phyloP scores from a whole-genome alignment of 2,888 invertebrate species.

The Microdon myrmicae region DNA sequence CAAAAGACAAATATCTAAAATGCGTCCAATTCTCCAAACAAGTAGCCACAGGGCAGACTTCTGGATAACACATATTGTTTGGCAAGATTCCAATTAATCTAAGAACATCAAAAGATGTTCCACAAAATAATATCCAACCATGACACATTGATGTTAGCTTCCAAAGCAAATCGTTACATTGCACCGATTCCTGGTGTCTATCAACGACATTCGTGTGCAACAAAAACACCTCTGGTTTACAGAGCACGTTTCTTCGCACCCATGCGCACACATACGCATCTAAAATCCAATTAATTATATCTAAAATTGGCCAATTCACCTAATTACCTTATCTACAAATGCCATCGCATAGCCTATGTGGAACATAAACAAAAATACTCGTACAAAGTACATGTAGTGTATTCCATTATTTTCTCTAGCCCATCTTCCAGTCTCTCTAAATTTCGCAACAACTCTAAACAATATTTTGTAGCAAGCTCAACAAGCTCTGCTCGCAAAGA shows the following conservation, averaged over 20 bases:
- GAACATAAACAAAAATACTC: conserved; percentile 4
- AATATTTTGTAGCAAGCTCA: too few relatives aligned
- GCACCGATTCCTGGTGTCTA: too few relatives aligned
- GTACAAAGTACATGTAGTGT: too few relatives aligned
- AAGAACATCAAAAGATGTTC: conserved; percentile 23
- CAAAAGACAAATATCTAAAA: too few relatives aligned
- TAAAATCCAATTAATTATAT: conserved; percentile 3
- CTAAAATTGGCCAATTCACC: conserved; percentile 13
- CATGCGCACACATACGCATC: not conserved
- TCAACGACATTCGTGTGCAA: not conserved
- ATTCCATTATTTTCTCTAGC: too few relatives aligned
- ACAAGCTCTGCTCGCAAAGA: not conserved
- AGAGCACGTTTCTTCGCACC: not conserved
- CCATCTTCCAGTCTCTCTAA: too few relatives aligned
- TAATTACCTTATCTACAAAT: conserved; percentile 6
- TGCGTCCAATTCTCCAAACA: too few relatives aligned
- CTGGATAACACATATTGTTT: conserved; percentile 1
- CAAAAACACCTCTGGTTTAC: not conserved
- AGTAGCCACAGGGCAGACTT: not conserved
- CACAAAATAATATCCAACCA: conserved; percentile 4
- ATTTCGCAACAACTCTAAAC: too few relatives aligned
- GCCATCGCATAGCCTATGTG: conserved; percentile 1
- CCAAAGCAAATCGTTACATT: not conserved
- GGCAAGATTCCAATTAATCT: conserved; percentile 15
- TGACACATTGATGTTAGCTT: not conserved